Conservation (phyloP, 2,888 invertebrate species). For the Onthophagus sagittarius region DNA sequence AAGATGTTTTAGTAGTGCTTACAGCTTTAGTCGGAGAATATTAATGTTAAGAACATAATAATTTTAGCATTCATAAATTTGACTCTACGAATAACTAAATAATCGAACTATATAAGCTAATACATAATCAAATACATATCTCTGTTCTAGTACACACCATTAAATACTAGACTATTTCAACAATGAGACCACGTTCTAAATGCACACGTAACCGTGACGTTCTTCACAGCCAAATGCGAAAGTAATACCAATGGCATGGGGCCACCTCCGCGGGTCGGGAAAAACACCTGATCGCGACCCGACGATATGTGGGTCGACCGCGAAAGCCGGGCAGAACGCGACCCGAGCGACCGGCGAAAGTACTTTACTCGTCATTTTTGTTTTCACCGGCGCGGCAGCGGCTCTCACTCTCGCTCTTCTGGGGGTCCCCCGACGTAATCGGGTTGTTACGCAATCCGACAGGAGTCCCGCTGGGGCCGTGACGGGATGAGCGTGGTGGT, state of each 20-base stretch:
- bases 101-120: no score
- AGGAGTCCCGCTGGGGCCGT: not conserved
- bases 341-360: not conserved
- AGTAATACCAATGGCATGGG: slow-evolving; percentile 7
- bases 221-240: slow-evolving; percentile 7
- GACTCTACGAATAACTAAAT: no score
- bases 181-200: not conserved
- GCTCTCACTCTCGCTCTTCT: not conserved
- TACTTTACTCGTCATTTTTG: not conserved
- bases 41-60: no score
- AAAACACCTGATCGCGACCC: not conserved
- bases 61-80: no score
- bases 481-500: not conserved
- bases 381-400: not conserved
- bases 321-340: not conserved
- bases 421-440: not conserved
- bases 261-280: not conserved
- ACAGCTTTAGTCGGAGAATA: no score
- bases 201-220: not conserved
- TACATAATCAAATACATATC: no score
- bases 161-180: not conserved
- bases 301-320: not conserved
- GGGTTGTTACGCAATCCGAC: not conserved
- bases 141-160: no score
- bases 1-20: no score